Percentiles rank a stretch among this genome's conserved stretches.
Conservation (phyloP, 2,113 vertebrate genomes). For the Tringa solitaria region DNA sequence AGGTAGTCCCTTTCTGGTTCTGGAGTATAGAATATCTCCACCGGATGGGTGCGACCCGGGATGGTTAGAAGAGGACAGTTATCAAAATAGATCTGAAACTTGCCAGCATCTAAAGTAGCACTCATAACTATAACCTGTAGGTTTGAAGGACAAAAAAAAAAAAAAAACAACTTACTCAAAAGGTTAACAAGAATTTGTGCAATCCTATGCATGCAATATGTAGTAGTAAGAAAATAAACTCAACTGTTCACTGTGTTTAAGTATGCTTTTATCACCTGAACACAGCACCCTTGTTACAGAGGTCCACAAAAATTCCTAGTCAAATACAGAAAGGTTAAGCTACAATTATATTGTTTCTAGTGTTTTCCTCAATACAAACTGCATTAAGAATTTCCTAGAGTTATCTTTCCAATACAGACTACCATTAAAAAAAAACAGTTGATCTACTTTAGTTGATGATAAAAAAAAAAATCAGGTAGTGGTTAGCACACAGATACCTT, state of each 20-base stretch:
- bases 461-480: neutral
- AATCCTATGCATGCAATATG: rapidly evolving
- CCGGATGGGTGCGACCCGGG: constrained; percentile 93
- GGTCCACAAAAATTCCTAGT: neutral
- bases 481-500: neutral
- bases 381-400: neutral
- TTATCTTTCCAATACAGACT: neutral
- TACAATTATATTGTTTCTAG: neutral
- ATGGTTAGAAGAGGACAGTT: constrained; percentile 94
- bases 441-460: neutral
- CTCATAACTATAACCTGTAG: constrained; percentile 95
- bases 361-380: neutral
- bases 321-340: neutral
- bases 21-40: constrained; percentile 98
- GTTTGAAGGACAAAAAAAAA: neutral
- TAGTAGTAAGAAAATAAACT: neutral
- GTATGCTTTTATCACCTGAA: neutral
- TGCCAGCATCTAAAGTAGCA: constrained; percentile 94
- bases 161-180: neutral
- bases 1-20: constrained; percentile 95
- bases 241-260: neutral
- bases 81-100: constrained; percentile 98
- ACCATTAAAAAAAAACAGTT: neutral
- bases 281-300: neutral
- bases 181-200: neutral